Conservation (phyloP, 2,888 invertebrate species). For the Mythimna loreyi region DNA sequence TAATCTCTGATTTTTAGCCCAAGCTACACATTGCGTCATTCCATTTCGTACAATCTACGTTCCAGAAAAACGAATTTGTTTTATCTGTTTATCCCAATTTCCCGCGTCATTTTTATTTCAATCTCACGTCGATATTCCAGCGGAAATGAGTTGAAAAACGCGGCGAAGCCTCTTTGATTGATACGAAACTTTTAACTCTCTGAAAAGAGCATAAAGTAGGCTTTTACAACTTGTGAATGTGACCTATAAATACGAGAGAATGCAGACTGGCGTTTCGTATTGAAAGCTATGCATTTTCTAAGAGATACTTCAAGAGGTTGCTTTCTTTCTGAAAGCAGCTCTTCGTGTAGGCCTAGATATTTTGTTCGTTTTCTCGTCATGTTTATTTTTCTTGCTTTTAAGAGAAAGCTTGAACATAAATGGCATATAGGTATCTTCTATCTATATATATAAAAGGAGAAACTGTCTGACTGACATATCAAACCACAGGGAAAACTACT, state of each 20-base stretch:
- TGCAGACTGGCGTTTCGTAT: constrained; percentile 21
- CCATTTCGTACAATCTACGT: background rate
- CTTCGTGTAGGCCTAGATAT: constrained; percentile 3
- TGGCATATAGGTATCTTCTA: too few relatives aligned
- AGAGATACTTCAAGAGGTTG: constrained; percentile 36
- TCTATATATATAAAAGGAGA: too few relatives aligned
- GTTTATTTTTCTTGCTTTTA: constrained; percentile 14
- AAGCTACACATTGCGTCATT: background rate
- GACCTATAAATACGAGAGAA: constrained; percentile 43
- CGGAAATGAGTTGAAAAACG: constrained; percentile 19
- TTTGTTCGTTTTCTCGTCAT: constrained; percentile 25
- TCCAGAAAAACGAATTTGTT: background rate
- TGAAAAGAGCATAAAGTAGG: constrained; percentile 18
- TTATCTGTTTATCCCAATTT: background rate
- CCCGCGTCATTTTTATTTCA: background rate
- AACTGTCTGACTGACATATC: too few relatives aligned
- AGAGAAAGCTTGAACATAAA: too few relatives aligned
- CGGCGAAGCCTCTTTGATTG: background rate
- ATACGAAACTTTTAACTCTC: constrained; percentile 5
- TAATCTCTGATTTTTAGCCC: too few relatives aligned
- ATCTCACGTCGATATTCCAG: background rate
- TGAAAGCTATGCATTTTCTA: constrained; percentile 53
- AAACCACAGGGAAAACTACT: too few relatives aligned
- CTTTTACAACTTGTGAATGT: constrained; percentile 35
- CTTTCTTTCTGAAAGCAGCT: constrained; percentile 28